A percentile compares a stretch with the other conserved stretches of the same genome.
These are phyloP conservation scores for Asteroscopus sphinx DNA, from an alignment of 2,888 invertebrate species.

Conservation along the genomic window DNA sequence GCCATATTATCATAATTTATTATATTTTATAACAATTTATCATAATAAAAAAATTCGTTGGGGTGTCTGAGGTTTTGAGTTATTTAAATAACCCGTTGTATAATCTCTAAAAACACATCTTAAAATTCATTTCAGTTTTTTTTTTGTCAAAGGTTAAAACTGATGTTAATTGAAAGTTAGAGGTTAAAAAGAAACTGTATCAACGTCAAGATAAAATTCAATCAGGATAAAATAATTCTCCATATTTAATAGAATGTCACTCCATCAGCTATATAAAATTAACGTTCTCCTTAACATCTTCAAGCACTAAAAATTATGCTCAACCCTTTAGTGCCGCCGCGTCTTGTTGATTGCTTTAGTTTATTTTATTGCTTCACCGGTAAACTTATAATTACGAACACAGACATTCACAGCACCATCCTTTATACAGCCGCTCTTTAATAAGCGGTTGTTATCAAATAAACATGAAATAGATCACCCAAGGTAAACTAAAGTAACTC, in stretches of 20 bases:
- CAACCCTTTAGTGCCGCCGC: conserved; percentile 67
- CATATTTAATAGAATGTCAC: conserved; percentile 45
- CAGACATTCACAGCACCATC: conserved; percentile 21
- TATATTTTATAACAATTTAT: no score
- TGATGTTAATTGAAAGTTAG: no score
- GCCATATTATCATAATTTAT: no score
- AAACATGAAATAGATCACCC: conserved; percentile 45
- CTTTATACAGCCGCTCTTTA: conserved; percentile 36
- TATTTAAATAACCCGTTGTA: no score
- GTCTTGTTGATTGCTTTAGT: conserved; percentile 65
- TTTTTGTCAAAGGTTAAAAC: no score
- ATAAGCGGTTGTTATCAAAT: conserved; percentile 55
- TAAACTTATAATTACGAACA: conserved; percentile 61
- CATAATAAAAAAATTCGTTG: no score
- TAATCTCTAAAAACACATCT: no score
- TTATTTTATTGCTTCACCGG: conserved; percentile 62
- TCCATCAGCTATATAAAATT: conserved; percentile 67
- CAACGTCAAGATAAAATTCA: conserved; percentile 28
- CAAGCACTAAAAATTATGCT: conserved; percentile 67
- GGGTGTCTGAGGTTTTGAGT: no score
- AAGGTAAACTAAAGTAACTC: conserved; percentile 45
- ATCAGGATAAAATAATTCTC: conserved; percentile 32
- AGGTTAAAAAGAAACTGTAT: no score
- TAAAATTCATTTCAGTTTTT: no score
- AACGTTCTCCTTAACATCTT: conserved; percentile 64